Evolutionary conservation across 2,113 vertebrate species (phyloP).

Genomic region (Rhea pennata): DNA sequence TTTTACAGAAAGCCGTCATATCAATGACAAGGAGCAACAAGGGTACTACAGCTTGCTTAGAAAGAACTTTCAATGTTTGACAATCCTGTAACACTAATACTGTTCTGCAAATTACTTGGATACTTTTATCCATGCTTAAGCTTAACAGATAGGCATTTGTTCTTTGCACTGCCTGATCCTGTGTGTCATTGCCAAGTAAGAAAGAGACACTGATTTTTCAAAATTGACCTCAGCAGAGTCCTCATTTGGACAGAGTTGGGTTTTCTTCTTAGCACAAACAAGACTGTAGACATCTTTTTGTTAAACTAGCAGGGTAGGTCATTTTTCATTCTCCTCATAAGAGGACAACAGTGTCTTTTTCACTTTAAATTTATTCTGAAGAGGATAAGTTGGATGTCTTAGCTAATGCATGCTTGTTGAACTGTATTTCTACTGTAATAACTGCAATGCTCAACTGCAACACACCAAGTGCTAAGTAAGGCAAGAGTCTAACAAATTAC

Average conservation of each 20-base stretch:
- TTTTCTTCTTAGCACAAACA: not conserved
- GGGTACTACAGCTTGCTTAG: not conserved
- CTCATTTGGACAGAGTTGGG: not conserved
- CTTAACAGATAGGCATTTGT: not conserved
- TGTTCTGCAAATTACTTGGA: not conserved
- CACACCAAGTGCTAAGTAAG: not conserved
- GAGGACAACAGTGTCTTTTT: not conserved
- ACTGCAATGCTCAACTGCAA: not conserved
- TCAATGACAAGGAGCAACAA: not conserved
- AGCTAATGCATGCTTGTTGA: not conserved
- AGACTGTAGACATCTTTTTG: not conserved
- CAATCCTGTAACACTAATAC: not conserved
- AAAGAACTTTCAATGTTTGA: not conserved
- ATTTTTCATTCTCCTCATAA: not conserved
- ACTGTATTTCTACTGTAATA: not conserved
- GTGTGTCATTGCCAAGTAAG: not conserved
- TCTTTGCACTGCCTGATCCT: not conserved
- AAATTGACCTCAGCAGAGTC: not conserved
- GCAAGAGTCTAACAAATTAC: not conserved
- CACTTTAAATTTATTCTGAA: not conserved
- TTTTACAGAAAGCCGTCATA: constrained; percentile 19
- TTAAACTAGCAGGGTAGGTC: not conserved
- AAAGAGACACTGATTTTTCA: not conserved
- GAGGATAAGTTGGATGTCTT: not conserved
- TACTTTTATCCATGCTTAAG: not conserved